A percentile compares a stretch with the other conserved stretches of the same genome.
Conservation (phyloP, 2,113 vertebrate genomes). For the Eurystomus gularis region DNA sequence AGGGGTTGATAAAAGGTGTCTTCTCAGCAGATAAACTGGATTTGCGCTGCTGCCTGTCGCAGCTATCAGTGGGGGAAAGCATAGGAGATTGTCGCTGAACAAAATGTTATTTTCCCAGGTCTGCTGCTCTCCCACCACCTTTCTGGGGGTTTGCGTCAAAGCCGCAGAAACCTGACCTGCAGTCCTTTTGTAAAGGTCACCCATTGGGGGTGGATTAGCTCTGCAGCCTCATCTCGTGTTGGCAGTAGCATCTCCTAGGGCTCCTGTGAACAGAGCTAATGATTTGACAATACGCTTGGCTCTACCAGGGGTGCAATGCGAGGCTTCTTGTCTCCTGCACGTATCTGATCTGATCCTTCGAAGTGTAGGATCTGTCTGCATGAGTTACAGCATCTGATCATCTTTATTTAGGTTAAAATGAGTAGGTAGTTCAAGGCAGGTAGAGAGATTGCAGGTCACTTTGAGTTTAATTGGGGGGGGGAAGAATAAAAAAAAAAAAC, state of each 20-base stretch:
- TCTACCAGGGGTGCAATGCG: fast-evolving
- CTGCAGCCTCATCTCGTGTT: not conserved
- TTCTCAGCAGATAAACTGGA: not conserved
- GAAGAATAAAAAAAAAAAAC: not conserved
- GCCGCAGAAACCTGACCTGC: not conserved
- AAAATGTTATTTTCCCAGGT: not conserved
- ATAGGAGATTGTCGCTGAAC: not conserved
- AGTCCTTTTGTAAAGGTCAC: not conserved
- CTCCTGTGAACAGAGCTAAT: not conserved
- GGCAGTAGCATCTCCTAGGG: not conserved
- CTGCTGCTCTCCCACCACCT: not conserved
- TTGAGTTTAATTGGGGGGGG: not conserved
- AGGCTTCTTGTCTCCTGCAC: not conserved
- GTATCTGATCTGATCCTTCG: not conserved
- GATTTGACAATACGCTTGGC: not conserved
- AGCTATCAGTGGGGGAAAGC: not conserved
- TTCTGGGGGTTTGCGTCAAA: not conserved
- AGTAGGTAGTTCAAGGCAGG: not conserved
- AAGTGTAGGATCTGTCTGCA: not conserved
- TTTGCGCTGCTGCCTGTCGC: not conserved
- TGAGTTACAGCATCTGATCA: not conserved
- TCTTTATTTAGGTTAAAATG: not conserved
- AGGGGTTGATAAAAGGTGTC: not conserved
- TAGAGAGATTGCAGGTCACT: not conserved
- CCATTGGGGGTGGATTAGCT: not conserved